phyloP scores from a whole-genome alignment of 2,888 invertebrate genomes.

The Sabellastarte sp. region DNA sequence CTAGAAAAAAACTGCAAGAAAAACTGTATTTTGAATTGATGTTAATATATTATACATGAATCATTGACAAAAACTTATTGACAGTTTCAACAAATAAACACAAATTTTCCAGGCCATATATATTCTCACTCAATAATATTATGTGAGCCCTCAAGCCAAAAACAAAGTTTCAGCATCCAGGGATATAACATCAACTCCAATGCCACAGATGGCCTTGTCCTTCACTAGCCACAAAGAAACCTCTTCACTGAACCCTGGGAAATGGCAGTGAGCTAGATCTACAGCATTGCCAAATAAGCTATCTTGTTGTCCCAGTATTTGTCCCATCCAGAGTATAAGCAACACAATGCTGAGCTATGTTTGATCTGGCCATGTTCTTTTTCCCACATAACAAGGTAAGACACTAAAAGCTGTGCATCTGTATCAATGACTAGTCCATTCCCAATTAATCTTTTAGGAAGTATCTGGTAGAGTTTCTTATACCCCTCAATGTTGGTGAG shows the following conservation, averaged over 20 bases:
- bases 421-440: slow-evolving; percentile 6
- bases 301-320: background rate
- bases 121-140: background rate
- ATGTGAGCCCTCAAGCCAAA: background rate
- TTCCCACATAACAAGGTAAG: slow-evolving; percentile 4
- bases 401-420: background rate
- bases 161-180: background rate
- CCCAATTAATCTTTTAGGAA: background rate
- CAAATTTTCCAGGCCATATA: slow-evolving; percentile 2
- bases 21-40: too few relatives aligned
- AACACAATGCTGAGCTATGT: background rate
- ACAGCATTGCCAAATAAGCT: background rate
- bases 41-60: too few relatives aligned
- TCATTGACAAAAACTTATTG: too few relatives aligned
- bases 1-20: too few relatives aligned
- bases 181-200: background rate
- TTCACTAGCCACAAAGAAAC: slow-evolving; percentile 2
- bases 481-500: background rate
- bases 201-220: background rate
- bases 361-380: slow-evolving; percentile 6
- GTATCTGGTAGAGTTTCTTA: slow-evolving; percentile 3
- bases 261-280: slow-evolving; percentile 5
- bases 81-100: too few relatives aligned
- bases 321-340: slow-evolving; percentile 1
- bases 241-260: slow-evolving; percentile 6